Conservation (phyloP, 37 sponge, comb jelly and placozoan genomes). For the Petrosia ficiformis region DNA sequence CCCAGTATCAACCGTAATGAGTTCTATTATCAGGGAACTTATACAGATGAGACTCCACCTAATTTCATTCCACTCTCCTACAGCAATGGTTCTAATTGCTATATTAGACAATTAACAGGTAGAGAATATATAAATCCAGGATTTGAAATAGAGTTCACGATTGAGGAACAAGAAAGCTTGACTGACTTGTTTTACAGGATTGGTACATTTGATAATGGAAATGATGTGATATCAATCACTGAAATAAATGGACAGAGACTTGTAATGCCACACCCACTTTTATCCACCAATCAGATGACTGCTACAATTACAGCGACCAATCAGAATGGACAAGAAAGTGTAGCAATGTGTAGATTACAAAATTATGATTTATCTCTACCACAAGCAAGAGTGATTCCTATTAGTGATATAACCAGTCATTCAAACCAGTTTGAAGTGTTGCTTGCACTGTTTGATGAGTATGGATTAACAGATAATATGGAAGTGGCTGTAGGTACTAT, state of each 20-base stretch:
- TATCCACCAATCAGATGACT: constrained; percentile 6
- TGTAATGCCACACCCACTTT: constrained; percentile 29
- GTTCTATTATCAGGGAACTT: constrained; percentile 36
- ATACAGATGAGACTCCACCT: constrained; percentile 49
- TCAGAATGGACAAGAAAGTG: constrained; percentile 7
- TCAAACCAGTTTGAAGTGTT: constrained; percentile 48
- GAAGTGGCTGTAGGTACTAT: constrained; percentile 66
- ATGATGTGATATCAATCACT: constrained; percentile 9
- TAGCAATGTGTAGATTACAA: constrained; percentile 29
- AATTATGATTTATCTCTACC: constrained; percentile 67
- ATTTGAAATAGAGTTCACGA: constrained; percentile 56
- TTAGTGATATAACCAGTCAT: constrained; percentile 45
- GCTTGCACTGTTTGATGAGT: constrained; percentile 62
- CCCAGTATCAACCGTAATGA: constrained; percentile 61
- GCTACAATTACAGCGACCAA: constrained; percentile 45
- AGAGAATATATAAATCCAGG: constrained; percentile 46
- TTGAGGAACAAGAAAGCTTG: constrained; percentile 44
- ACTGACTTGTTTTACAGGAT: constrained; percentile 18
- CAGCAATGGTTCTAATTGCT: constrained; percentile 25
- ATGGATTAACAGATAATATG: constrained; percentile 27
- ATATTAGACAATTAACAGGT: constrained; percentile 57
- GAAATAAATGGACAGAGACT: constrained; percentile 33
- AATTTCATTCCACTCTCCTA: constrained; percentile 21
- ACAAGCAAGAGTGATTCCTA: constrained; percentile 60
- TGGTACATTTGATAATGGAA: constrained; percentile 21